These are phyloP conservation scores for Uria aalge DNA, from an alignment of 2,113 vertebrate genomes.

Conservation along the genomic window DNA sequence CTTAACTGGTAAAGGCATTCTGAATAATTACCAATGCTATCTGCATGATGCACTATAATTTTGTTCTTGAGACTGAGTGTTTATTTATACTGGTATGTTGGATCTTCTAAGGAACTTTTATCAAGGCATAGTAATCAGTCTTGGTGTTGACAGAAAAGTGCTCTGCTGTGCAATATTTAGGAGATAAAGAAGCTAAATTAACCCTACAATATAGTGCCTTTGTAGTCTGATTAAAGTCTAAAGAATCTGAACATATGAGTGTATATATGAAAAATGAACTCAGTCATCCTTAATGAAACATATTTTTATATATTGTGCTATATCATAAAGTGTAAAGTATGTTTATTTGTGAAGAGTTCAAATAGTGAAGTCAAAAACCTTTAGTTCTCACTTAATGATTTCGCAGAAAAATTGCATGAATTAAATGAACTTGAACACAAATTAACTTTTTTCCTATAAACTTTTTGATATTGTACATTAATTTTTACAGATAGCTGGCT, in stretches of 20 bases:
- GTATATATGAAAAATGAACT: neutral
- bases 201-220: neutral
- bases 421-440: neutral
- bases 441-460: neutral
- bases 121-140: neutral
- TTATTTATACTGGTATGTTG: conserved; percentile 4
- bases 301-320: neutral
- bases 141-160: neutral
- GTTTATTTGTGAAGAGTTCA: neutral
- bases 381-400: neutral
- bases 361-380: neutral
- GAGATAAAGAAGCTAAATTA: conserved; percentile 11
- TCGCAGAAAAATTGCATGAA: neutral
- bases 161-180: neutral
- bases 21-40: conserved; percentile 37
- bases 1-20: conserved; percentile 13
- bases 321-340: neutral
- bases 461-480: neutral
- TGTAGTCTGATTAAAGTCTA: neutral
- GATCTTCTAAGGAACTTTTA: neutral
- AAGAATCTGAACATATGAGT: neutral
- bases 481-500: neutral
- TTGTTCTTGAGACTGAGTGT: neutral
- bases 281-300: neutral
- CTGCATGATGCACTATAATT: conserved; percentile 36